A percentile compares a stretch with the other conserved stretches of the same genome.
Conservation (phyloP, 2,888 invertebrate genomes). For the Torymus texanus region DNA sequence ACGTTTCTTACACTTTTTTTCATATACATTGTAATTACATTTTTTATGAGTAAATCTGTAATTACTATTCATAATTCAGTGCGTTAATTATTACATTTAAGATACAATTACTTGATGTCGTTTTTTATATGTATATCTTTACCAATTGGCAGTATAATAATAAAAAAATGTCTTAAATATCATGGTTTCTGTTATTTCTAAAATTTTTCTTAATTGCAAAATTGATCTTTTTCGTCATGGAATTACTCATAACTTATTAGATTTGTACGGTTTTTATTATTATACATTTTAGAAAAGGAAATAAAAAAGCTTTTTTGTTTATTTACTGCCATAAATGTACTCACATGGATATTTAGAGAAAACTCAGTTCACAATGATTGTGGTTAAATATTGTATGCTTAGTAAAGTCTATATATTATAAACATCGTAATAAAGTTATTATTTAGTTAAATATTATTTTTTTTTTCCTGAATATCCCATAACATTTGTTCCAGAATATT, state of each 20-base stretch:
- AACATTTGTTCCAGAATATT: slow-evolving; percentile 35
- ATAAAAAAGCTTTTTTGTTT: not conserved
- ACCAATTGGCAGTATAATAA: slow-evolving; percentile 43
- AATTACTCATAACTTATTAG: too few relatives aligned
- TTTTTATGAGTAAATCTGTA: slow-evolving; percentile 9
- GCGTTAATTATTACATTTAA: slow-evolving; percentile 1
- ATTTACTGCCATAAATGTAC: not conserved
- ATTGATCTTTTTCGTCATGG: too few relatives aligned
- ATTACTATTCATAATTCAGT: slow-evolving; percentile 8
- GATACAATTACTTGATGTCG: slow-evolving; percentile 2
- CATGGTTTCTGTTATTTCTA: not conserved
- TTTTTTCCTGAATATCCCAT: not conserved
- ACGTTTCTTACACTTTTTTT: too few relatives aligned
- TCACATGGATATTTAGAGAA: not conserved
- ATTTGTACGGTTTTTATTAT: too few relatives aligned
- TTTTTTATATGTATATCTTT: slow-evolving; percentile 17
- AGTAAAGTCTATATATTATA: not conserved
- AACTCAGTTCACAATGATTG: not conserved
- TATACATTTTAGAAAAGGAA: too few relatives aligned
- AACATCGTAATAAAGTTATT: slow-evolving; percentile 35
- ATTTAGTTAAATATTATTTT: slow-evolving; percentile 6
- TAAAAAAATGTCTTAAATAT: slow-evolving; percentile 16
- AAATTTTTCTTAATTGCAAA: too few relatives aligned
- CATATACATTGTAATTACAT: not conserved
- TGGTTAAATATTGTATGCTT: not conserved